Percentiles rank a stretch among this genome's conserved stretches.
Conservation (phyloP, 1,140 invertebrate genomes). For the Portunus trituberculatus region DNA sequence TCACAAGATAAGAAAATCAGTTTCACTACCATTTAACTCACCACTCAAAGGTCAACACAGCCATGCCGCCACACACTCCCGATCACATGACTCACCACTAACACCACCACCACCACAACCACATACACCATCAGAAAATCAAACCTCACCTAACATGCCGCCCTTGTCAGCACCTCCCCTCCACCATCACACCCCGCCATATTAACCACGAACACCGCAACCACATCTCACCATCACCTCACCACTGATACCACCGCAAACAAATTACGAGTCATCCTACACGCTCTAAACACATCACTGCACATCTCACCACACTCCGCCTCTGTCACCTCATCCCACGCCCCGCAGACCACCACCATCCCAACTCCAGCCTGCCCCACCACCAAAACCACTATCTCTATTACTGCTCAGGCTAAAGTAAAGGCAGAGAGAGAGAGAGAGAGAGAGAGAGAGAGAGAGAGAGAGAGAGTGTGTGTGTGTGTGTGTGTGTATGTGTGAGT, state of each 20-base stretch:
- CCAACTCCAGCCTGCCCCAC: too few species aligned
- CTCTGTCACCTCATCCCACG: too few species aligned
- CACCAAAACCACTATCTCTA: too few species aligned
- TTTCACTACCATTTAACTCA: too few species aligned
- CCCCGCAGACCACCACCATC: too few species aligned
- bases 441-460: neutral
- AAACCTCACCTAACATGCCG: neutral
- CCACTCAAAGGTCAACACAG: too few species aligned
- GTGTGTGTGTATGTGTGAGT: neutral
- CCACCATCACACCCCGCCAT: neutral
- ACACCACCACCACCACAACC: neutral
- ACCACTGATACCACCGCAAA: neutral
- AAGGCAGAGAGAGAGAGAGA: too few species aligned
- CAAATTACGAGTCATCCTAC: neutral
- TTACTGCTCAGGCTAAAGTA: too few species aligned
- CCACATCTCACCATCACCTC: too few species aligned
- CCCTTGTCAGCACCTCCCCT: neutral
- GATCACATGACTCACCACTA: neutral
- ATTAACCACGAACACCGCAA: too few species aligned
- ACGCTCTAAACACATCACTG: neutral
- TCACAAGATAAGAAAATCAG: too few species aligned
- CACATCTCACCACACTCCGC: neutral
- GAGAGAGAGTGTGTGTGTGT: neutral
- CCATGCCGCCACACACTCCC: neutral
- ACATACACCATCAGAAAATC: neutral